Percentiles rank a stretch among this genome's conserved stretches.
These are phyloP conservation scores for Scolopax mira DNA, from an alignment of 2,113 vertebrate genomes.

Conservation along the genomic window DNA sequence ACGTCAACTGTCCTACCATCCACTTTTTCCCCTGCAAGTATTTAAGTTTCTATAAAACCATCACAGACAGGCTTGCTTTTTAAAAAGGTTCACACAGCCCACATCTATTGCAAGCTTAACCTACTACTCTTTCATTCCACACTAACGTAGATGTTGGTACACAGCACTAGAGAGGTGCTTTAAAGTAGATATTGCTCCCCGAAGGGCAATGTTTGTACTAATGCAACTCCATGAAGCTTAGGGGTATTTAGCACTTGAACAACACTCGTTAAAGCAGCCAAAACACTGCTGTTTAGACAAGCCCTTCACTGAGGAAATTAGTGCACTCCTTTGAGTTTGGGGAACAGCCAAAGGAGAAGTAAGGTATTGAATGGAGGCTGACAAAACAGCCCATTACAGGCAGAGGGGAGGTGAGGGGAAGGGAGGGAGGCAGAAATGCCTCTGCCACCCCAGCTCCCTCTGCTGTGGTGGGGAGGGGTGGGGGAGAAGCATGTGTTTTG, in stretches of 20 bases:
- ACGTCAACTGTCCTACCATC: background rate
- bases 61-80: background rate
- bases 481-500: background rate
- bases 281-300: conserved; percentile 17
- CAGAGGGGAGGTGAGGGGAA: background rate
- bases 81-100: background rate
- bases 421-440: background rate
- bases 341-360: conserved; percentile 15
- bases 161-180: background rate
- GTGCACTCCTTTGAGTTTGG: background rate
- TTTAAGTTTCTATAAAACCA: background rate
- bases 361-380: background rate
- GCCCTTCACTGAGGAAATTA: background rate
- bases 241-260: conserved; percentile 12
- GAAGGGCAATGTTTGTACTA: background rate
- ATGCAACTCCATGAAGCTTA: background rate
- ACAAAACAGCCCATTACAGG: background rate
- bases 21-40: background rate
- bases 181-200: background rate
- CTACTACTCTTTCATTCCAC: background rate
- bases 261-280: background rate
- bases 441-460: background rate
- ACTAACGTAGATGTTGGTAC: background rate
- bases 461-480: fast-evolving
- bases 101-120: background rate